phyloP scores from a whole-genome alignment of 2,888 invertebrate species.

The Saturnia pavonia region DNA sequence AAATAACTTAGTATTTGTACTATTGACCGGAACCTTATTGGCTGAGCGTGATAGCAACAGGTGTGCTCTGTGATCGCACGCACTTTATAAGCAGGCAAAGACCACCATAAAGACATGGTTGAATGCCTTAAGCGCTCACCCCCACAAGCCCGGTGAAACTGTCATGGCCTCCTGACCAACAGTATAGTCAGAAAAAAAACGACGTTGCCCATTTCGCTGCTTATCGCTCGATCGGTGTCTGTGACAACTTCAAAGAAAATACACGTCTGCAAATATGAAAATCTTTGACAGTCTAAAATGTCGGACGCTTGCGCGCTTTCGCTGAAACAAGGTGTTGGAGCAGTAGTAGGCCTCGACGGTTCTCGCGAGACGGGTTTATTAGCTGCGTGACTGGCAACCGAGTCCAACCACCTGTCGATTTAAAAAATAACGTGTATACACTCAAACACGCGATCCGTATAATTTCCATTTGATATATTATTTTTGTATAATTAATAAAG shows the following conservation, averaged over 20 bases:
- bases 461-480: neutral
- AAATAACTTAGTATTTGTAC: no score
- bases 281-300: conserved; percentile 17
- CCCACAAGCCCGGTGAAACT: no score
- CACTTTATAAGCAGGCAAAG: no score
- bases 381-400: neutral
- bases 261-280: neutral
- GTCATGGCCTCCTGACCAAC: no score
- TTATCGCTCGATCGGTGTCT: no score
- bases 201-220: no score
- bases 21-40: no score
- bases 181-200: no score
- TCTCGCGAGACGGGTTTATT: conserved; percentile 1
- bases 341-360: conserved; percentile 17
- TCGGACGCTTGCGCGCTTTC: conserved; percentile 21
- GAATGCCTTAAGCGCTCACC: no score
- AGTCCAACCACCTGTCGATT: conserved; percentile 23
- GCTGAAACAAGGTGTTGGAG: neutral
- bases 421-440: conserved; percentile 19
- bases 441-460: conserved; percentile 1
- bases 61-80: no score
- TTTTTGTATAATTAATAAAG: neutral
- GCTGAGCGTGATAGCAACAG: no score
- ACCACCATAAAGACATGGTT: no score
- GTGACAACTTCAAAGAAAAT: neutral